A percentile compares a stretch with the other conserved stretches of the same genome.
phyloP scores from a whole-genome alignment of 2,797 vertebrate species.

The Protonibea diacanthus region DNA sequence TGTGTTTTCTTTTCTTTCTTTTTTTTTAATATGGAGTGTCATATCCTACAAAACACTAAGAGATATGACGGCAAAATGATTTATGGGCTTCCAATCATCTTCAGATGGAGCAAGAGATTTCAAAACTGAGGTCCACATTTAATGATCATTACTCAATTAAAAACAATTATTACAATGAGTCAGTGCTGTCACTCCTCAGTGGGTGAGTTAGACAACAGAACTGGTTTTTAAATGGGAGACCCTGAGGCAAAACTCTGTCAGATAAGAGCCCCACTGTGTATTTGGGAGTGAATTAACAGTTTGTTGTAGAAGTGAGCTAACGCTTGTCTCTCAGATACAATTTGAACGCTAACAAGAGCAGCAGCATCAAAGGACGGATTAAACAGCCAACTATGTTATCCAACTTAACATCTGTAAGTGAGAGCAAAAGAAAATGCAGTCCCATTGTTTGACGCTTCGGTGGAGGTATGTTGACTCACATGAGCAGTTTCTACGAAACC shows the following conservation, averaged over 20 bases:
- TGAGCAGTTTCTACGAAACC: conserved; percentile 83
- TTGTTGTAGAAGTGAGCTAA: not conserved
- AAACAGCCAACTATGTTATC: not conserved
- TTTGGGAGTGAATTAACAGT: not conserved
- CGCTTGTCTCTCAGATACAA: not conserved
- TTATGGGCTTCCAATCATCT: not conserved
- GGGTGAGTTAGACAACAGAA: not conserved
- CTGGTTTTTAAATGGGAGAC: not conserved
- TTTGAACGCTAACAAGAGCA: not conserved
- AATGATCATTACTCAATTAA: not conserved
- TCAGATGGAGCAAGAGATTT: not conserved
- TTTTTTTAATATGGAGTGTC: not conserved
- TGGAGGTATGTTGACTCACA: conserved; percentile 71
- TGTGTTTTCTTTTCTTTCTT: not conserved
- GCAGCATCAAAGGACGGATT: not conserved
- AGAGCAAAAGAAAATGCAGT: conserved; percentile 28
- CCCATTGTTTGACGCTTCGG: conserved; percentile 60
- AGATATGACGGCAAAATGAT: not conserved
- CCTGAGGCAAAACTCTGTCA: not conserved
- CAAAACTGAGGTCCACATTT: not conserved
- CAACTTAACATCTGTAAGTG: conserved; percentile 2
- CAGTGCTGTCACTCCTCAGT: not conserved
- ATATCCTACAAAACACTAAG: not conserved
- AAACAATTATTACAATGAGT: not conserved
- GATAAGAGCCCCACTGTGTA: not conserved